Evolutionary conservation across 2,113 vertebrate genomes (phyloP).

Genomic region (Dascyllus trimaculatus): DNA sequence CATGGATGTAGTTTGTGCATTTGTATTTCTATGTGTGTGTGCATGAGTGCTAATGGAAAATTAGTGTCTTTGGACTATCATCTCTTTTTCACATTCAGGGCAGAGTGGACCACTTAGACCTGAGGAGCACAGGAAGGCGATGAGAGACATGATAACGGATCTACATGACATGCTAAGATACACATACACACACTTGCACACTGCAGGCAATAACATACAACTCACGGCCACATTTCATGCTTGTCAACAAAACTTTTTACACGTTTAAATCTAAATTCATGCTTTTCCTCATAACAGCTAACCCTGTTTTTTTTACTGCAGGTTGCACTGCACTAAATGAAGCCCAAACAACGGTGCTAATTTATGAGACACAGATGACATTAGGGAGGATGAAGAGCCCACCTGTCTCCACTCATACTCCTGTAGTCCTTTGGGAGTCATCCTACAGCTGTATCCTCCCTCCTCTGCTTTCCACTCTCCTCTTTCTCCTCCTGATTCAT

Average conservation of each 20-base stretch:
- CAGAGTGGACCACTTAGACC: constrained; percentile 47
- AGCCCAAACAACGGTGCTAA: constrained; percentile 35
- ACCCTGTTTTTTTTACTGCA: constrained; percentile 21
- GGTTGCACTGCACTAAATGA: constrained; percentile 18
- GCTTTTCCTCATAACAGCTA: not conserved
- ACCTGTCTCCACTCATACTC: constrained; percentile 46
- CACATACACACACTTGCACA: not conserved
- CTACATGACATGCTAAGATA: constrained; percentile 17
- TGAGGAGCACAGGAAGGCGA: constrained; percentile 41
- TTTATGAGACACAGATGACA: constrained; percentile 49
- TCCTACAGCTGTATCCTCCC: constrained; percentile 29
- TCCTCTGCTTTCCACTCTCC: constrained; percentile 38
- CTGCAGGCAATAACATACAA: not conserved
- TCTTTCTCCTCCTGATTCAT: constrained; percentile 24
- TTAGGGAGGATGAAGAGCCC: constrained; percentile 32
- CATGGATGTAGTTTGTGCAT: not conserved
- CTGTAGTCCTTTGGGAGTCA: constrained; percentile 54
- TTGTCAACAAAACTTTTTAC: constrained; percentile 12
- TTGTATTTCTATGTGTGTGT: not conserved
- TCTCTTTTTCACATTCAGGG: constrained; percentile 60
- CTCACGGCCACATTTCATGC: not conserved
- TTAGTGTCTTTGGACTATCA: constrained; percentile 32
- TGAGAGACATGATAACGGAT: constrained; percentile 67
- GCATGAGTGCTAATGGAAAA: constrained; percentile 28
- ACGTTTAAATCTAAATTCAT: constrained; percentile 1